Evolutionary conservation across 2,888 invertebrate species (phyloP).

Genomic region (Suillia variegata): DNA sequence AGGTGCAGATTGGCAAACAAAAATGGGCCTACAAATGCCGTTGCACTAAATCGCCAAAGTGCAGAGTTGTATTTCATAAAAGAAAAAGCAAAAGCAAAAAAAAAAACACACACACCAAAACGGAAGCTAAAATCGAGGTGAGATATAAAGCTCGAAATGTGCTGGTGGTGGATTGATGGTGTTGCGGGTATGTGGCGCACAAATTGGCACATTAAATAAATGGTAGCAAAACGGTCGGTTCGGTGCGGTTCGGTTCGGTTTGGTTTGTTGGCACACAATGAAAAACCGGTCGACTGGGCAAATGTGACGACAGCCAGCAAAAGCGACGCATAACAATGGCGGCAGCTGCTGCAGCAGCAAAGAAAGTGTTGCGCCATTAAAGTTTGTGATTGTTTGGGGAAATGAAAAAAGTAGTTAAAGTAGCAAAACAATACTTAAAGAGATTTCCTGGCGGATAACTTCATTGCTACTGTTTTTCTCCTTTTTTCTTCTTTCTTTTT

Average conservation of each 20-base stretch:
- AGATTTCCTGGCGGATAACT: no score
- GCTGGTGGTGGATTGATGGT: background rate
- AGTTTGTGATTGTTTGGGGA: background rate
- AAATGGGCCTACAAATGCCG: slow-evolving; percentile 4
- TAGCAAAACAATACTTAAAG: no score
- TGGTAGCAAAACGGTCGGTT: background rate
- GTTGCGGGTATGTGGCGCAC: background rate
- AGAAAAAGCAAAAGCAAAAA: no score
- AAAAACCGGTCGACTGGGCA: background rate
- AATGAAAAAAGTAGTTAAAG: no score
- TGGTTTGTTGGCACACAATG: no score
- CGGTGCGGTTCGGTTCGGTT: no score
- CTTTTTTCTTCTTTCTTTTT: no score
- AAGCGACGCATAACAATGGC: background rate
- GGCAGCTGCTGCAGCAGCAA: no score
- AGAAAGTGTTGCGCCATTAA: background rate
- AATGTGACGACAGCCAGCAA: no score
- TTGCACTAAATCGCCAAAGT: background rate
- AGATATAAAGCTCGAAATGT: background rate
- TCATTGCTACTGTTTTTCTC: no score
- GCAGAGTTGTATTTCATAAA: no score
- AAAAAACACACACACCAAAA: background rate
- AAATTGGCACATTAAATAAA: slow-evolving; percentile 6
- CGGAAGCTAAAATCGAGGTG: background rate
- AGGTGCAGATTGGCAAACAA: slow-evolving; percentile 34